A percentile compares a stretch with the other conserved stretches of the same genome.
These are phyloP conservation scores for Sussaba pulchella DNA, from an alignment of 2,888 invertebrate species.

Conservation along the genomic window DNA sequence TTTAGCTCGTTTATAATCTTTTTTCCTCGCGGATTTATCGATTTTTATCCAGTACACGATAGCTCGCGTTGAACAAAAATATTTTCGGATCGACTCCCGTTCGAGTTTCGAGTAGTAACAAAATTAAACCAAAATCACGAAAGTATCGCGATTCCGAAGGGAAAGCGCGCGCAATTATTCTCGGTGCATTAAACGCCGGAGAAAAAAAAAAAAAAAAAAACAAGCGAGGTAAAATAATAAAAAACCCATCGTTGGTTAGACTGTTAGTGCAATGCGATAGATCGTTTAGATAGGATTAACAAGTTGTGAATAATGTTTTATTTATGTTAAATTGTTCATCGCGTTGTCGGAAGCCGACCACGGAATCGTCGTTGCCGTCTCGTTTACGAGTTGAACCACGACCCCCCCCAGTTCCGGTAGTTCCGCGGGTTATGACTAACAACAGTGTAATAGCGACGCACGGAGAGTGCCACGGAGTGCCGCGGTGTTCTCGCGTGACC, in stretches of 20 bases:
- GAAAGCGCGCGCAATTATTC: background rate
- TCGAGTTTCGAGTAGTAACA: background rate
- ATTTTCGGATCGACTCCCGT: background rate
- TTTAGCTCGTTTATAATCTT: background rate
- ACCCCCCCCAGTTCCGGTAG: background rate
- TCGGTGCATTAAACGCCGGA: background rate
- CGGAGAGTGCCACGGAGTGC: background rate
- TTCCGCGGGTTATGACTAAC: constrained; percentile 14
- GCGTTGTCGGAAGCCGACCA: constrained; percentile 41
- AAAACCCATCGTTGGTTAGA: constrained; percentile 23
- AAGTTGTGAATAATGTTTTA: constrained; percentile 44
- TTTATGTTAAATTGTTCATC: constrained; percentile 35
- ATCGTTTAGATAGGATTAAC: constrained; percentile 57
- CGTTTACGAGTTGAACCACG: constrained; percentile 10
- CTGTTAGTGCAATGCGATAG: constrained; percentile 45
- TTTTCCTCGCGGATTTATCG: constrained; percentile 5
- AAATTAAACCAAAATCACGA: constrained; percentile 8
- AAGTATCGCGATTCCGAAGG: background rate
- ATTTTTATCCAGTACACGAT: background rate
- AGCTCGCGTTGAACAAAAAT: background rate
- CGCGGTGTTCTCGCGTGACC: constrained; percentile 36
- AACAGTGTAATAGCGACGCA: constrained; percentile 6
- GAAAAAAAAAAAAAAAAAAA: constrained; percentile 4
- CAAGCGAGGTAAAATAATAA: constrained; percentile 2
- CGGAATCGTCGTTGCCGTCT: constrained; percentile 19